These are phyloP conservation scores for Agapetus fuscipes DNA, from an alignment of 2,888 invertebrate species.

Conservation along the genomic window DNA sequence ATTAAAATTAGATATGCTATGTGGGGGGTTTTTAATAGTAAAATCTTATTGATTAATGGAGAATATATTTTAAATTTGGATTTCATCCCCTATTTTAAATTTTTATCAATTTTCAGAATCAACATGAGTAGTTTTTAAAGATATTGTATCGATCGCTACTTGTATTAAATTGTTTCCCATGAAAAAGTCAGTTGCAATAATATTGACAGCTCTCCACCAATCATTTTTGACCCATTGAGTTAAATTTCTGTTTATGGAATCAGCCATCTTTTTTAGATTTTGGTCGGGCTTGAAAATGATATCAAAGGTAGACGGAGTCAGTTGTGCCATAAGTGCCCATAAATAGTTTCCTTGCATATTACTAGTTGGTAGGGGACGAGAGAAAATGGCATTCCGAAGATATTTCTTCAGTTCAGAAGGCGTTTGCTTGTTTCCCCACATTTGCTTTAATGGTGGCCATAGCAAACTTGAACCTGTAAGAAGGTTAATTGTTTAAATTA, in stretches of 20 bases:
- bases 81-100: too few relatives aligned
- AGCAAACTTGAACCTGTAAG: constrained; percentile 46
- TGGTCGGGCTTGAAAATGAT: constrained; percentile 54
- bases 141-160: constrained; percentile 25
- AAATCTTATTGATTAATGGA: too few relatives aligned
- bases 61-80: too few relatives aligned
- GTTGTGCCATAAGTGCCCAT: constrained; percentile 63
- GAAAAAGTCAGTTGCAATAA: constrained; percentile 66
- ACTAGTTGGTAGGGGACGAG: constrained; percentile 23
- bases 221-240: constrained; percentile 56
- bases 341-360: constrained; percentile 37
- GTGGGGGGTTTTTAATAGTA: too few relatives aligned
- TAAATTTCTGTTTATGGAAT: constrained; percentile 58
- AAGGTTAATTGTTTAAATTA: too few relatives aligned
- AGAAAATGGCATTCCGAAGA: constrained; percentile 35
- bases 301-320: constrained; percentile 57
- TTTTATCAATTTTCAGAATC: constrained; percentile 1
- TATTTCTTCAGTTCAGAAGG: constrained; percentile 28
- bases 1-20: too few relatives aligned
- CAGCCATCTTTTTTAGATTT: constrained; percentile 50
- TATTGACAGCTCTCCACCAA: constrained; percentile 59
- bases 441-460: constrained; percentile 54
- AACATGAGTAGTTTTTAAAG: constrained; percentile 5
- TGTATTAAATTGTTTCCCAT: constrained; percentile 62
- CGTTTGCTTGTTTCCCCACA: constrained; percentile 39